Evolutionary conservation across 2,797 vertebrate species (phyloP), one percentile per base, ranked within the genome.

Genomic region (Phyllotis vaccarum): DNA sequence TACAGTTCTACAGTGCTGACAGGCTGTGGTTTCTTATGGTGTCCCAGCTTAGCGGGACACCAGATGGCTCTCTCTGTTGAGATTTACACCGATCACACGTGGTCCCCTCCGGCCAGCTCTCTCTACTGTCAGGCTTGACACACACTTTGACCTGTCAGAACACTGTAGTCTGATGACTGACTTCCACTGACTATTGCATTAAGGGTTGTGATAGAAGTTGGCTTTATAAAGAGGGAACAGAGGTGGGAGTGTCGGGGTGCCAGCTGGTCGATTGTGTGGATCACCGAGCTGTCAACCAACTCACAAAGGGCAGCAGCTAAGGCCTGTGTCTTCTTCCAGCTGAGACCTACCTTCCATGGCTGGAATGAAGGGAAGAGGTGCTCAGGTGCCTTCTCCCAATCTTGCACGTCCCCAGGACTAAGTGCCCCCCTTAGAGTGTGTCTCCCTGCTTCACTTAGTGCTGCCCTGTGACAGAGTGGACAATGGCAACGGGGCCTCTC

Each of bases 71-170:
- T n/a, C 49, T 62, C 43, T 46, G 2, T 5, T 34, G 3, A 43
- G 46, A 24, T 43, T 31, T 3, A 9, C n/a, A 9, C 16, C 3
- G 12, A 1, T 13, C 1, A 9, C 0, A 0, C 0, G 3, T 0
- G 3, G 5, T 0, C 31, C 64, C 13, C 2, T 16, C 37, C 17
- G 0, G 0, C 3, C 16, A n/a, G 52, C 5, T 54, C 27, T 14
- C 49, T 7, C 1, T 12, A 5, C 12, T 27, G 11, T 68, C 52
- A 3, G 49, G n/a, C 17, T 3, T 75, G 27, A 17, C 1, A 13
- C 21, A 54, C 1, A 1, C 17, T n/a, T n/a, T 52, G 0, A n/a
- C 1, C 5, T 5, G 43, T 76, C 83, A 56, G 29, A 74, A 79
- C 40, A 10, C 12, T 49, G 9, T 37, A 49, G 90, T 14, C 40